Evolutionary conservation across 2,797 vertebrate species (phyloP).

Genomic region (Australoheros facetus): DNA sequence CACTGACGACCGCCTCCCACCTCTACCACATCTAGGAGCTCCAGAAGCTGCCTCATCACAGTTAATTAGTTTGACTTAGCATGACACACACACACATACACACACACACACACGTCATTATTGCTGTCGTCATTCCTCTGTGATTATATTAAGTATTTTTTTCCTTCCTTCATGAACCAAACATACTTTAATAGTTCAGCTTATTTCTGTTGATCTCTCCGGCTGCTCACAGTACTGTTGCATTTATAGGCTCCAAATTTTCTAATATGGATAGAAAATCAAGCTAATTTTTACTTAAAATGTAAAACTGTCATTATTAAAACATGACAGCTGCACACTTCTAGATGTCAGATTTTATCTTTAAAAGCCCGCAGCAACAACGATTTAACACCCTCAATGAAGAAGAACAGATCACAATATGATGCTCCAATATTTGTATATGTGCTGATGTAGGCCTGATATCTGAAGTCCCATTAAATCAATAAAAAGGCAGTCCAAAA

Average conservation of each 20-base stretch:
- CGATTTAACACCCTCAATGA: neutral
- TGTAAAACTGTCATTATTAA: neutral
- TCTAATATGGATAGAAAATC: neutral
- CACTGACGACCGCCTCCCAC: neutral
- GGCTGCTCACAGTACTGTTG: neutral
- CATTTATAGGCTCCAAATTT: neutral
- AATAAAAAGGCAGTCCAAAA: neutral
- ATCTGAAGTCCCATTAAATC: no score
- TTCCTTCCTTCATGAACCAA: neutral
- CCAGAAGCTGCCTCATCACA: slow-evolving; percentile 44
- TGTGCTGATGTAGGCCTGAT: no score
- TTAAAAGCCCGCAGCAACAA: neutral
- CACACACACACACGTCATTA: slow-evolving; percentile 7
- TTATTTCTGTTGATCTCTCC: slow-evolving; percentile 2
- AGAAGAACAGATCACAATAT: neutral
- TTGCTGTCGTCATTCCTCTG: slow-evolving; percentile 16
- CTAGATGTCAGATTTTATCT: neutral
- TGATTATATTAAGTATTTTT: slow-evolving; percentile 20
- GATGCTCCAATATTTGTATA: neutral
- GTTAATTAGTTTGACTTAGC: slow-evolving; percentile 48
- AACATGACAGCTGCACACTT: neutral
- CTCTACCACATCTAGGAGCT: slow-evolving; percentile 17
- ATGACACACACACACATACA: slow-evolving; percentile 8
- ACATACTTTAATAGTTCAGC: neutral
- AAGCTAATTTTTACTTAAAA: neutral